Conservation (phyloP, 1,140 invertebrate genomes). For the Bradysia coprophila region DNA sequence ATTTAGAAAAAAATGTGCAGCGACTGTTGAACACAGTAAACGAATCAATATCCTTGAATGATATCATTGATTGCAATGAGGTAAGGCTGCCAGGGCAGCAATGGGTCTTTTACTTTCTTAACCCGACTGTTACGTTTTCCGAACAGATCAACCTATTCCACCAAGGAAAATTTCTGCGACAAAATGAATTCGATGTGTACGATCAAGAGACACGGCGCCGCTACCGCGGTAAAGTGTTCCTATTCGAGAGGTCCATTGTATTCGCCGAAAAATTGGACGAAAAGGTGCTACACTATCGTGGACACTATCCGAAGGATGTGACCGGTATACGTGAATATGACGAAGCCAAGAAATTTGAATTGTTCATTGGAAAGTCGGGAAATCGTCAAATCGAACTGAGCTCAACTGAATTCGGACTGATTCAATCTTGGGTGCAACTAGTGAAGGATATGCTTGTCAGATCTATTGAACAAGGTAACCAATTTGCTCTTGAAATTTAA, state of each 20-base stretch:
- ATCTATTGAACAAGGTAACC: too few relatives aligned
- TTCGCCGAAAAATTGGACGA: conserved; percentile 20
- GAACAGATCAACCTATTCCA: conserved; percentile 18
- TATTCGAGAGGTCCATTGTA: conserved; percentile 23
- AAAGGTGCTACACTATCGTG: conserved; percentile 17
- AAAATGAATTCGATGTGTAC: conserved; percentile 16
- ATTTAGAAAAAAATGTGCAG: too few relatives aligned
- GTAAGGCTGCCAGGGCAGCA: conserved; percentile 6
- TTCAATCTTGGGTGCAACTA: too few relatives aligned
- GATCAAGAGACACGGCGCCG: conserved; percentile 14
- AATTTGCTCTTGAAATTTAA: too few relatives aligned
- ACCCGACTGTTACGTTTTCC: not conserved
- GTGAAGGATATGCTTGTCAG: too few relatives aligned
- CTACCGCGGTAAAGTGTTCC: conserved; percentile 19
- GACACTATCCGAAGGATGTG: too few relatives aligned
- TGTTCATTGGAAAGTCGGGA: too few relatives aligned
- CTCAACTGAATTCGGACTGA: too few relatives aligned
- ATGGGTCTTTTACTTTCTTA: not conserved
- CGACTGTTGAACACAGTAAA: conserved; percentile 17
- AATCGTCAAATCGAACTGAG: too few relatives aligned
- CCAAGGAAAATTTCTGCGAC: conserved; percentile 21
- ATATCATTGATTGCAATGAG: conserved; percentile 20
- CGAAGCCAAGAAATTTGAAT: too few relatives aligned
- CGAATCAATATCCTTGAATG: conserved; percentile 21
- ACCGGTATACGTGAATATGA: too few relatives aligned